phyloP scores from a whole-genome alignment of 2,888 invertebrate species.

The Ectemnius cavifrons region DNA sequence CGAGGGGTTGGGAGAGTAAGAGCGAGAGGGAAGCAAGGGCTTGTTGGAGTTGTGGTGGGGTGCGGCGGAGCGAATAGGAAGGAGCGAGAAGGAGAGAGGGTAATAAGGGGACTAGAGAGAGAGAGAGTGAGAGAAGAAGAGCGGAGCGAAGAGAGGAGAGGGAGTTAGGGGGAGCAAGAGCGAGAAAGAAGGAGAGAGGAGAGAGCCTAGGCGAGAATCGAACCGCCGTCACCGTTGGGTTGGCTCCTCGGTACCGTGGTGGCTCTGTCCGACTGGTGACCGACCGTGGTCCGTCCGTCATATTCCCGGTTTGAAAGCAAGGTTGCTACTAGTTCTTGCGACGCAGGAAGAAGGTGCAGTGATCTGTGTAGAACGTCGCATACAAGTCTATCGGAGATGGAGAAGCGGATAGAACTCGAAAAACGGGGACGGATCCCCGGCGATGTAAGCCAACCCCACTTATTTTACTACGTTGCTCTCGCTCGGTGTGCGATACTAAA shows the following conservation, averaged over 20 bases:
- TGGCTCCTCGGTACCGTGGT: constrained; percentile 65
- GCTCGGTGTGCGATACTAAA: constrained; percentile 18
- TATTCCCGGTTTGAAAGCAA: constrained; percentile 76
- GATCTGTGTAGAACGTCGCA: constrained; percentile 52
- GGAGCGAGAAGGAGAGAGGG: background rate
- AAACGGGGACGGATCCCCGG: constrained; percentile 93
- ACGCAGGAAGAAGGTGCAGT: constrained; percentile 72
- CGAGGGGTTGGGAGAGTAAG: no score
- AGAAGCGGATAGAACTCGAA: constrained; percentile 97
- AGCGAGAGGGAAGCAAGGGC: background rate
- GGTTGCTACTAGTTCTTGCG: constrained; percentile 75
- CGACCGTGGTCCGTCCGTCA: constrained; percentile 74
- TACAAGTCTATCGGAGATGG: constrained; percentile 82
- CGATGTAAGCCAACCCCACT: constrained; percentile 84
- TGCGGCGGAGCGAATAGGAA: background rate
- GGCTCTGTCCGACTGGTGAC: constrained; percentile 69
- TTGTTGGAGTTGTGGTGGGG: background rate
- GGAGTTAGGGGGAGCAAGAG: background rate
- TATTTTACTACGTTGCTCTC: constrained; percentile 55
- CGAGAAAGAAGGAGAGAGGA: constrained; percentile 36
- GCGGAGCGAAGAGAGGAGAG: background rate
- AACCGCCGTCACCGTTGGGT: constrained; percentile 71
- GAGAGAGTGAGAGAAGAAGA: background rate
- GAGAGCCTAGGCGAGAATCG: constrained; percentile 69
- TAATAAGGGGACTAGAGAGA: background rate